Percentiles rank a stretch among this genome's conserved stretches.
These are phyloP conservation scores for Tachysurus vachellii DNA, from an alignment of 2,113 vertebrate species.

Conservation along the genomic window DNA sequence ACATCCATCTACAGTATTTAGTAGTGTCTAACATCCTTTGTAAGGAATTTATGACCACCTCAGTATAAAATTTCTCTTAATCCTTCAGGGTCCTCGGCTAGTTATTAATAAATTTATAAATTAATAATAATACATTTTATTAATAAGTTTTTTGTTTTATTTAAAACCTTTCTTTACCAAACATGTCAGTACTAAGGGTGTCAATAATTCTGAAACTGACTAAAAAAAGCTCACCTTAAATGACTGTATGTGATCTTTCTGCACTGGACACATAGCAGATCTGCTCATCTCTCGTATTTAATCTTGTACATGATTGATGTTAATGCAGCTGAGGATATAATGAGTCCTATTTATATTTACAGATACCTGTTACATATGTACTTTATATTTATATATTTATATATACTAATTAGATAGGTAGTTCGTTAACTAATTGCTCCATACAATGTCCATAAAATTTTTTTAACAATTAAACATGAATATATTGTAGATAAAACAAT, in stretches of 20 bases:
- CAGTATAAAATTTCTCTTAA: not conserved
- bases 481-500: not conserved
- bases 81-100: not conserved
- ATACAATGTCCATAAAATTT: not conserved
- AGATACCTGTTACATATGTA: no score
- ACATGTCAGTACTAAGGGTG: not conserved
- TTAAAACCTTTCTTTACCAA: not conserved
- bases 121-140: not conserved
- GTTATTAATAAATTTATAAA: no score
- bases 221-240: not conserved
- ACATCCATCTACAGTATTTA: not conserved
- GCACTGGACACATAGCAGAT: not conserved
- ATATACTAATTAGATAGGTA: no score
- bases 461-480: no score
- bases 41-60: not conserved
- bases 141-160: no score
- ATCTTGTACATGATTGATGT: not conserved
- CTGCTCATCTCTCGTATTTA: not conserved
- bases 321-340: not conserved
- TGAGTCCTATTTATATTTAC: not conserved
- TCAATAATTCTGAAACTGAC: not conserved
- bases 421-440: no score
- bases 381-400: not conserved
- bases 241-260: not conserved
- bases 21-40: not conserved